Conservation (phyloP, 1,140 invertebrate genomes). For the Heliothis virescens region DNA sequence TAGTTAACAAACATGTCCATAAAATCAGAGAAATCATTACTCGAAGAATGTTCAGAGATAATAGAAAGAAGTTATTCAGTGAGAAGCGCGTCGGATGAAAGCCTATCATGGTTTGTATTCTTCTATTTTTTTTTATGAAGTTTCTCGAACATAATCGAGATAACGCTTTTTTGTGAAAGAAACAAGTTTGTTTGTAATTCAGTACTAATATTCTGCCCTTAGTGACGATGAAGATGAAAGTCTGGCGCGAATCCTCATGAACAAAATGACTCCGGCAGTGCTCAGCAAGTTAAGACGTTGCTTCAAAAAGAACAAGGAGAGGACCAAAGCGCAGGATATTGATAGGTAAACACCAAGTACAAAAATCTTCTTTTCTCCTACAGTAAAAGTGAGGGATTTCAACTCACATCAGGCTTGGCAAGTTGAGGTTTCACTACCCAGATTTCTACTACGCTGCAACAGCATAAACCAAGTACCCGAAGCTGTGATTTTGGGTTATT, state of each 20-base stretch:
- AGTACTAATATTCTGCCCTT: background rate
- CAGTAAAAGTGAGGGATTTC: too few species aligned
- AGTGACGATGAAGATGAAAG: conserved; percentile 73
- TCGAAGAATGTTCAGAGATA: conserved; percentile 77
- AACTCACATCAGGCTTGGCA: too few species aligned
- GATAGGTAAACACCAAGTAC: conserved; percentile 60
- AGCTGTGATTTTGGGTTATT: too few species aligned
- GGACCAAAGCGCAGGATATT: conserved; percentile 60
- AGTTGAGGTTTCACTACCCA: too few species aligned
- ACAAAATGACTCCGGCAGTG: conserved; percentile 71
- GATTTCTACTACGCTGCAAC: too few species aligned
- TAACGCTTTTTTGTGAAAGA: background rate
- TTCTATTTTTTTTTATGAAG: background rate
- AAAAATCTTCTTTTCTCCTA: too few species aligned
- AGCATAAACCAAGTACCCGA: too few species aligned
- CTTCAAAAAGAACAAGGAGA: conserved; percentile 68
- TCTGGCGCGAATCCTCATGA: conserved; percentile 66
- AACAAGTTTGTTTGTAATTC: too few species aligned
- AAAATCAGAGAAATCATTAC: conserved; percentile 77
- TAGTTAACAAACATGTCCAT: conserved; percentile 66
- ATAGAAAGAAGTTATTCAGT: conserved; percentile 76
- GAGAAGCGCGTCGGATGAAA: conserved; percentile 74
- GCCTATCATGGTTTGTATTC: conserved; percentile 65
- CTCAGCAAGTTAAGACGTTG: conserved; percentile 70
- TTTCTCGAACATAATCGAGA: background rate